Conservation (phyloP, 2,888 invertebrate genomes). For the Stictocephala bisonia region DNA sequence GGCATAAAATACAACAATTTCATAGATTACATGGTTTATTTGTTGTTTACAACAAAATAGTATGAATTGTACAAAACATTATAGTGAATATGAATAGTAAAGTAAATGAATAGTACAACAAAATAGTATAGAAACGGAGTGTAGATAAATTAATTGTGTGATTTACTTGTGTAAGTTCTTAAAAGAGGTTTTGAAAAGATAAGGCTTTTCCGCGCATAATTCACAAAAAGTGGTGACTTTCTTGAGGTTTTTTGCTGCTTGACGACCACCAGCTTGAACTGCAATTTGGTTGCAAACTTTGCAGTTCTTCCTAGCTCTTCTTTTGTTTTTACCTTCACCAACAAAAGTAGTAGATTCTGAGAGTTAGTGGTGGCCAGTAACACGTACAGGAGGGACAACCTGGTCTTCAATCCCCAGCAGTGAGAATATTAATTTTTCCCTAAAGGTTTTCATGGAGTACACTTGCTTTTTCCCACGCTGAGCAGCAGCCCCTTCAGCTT, state of each 20-base stretch:
- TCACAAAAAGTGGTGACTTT: background rate
- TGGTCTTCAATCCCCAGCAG: background rate
- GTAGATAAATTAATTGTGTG: too few relatives aligned
- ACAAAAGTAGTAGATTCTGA: background rate
- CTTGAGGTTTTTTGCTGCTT: background rate
- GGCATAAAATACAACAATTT: background rate
- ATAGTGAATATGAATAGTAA: background rate
- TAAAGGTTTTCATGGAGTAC: background rate
- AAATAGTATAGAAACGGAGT: too few relatives aligned
- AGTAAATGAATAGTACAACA: background rate
- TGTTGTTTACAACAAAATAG: too few relatives aligned
- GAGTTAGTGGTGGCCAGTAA: background rate
- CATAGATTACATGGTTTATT: too few relatives aligned
- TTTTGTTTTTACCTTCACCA: constrained; percentile 15
- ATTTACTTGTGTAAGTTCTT: constrained; percentile 4
- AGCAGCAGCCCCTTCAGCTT: background rate
- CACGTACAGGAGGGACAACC: background rate
- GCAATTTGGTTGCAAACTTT: constrained; percentile 1
- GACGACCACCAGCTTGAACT: background rate
- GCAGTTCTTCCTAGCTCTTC: background rate
- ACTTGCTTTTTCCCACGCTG: background rate
- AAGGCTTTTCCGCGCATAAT: background rate
- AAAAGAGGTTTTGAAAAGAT: background rate
- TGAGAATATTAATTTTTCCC: background rate
- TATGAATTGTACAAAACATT: background rate